Conservation (phyloP, 1,140 invertebrate species). For the Gonioctena quinquepunctata region DNA sequence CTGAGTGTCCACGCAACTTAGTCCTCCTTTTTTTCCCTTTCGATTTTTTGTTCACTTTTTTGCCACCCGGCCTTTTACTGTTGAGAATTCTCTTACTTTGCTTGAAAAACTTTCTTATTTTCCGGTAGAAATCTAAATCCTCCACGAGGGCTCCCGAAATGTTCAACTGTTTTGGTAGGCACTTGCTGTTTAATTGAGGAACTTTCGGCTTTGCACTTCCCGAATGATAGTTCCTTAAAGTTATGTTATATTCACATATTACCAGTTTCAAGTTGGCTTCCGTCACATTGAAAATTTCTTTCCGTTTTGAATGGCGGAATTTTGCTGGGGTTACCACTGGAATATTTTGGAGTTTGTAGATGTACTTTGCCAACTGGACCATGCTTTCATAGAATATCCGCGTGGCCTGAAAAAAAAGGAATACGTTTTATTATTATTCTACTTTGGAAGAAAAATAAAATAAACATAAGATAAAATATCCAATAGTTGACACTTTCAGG, state of each 20-base stretch:
- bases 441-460: no score
- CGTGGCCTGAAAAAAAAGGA: constrained; percentile 27
- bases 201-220: background rate
- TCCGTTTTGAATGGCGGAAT: constrained; percentile 17
- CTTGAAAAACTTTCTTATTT: constrained; percentile 26
- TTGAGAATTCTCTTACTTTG: constrained; percentile 19
- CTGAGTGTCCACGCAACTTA: background rate
- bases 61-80: constrained; percentile 7
- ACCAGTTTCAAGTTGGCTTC: constrained; percentile 21
- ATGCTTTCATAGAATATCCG: constrained; percentile 26
- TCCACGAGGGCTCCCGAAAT: constrained; percentile 13
- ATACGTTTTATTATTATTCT: background rate
- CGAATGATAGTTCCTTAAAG: background rate
- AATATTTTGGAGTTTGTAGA: constrained; percentile 19
- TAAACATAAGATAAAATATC: no score
- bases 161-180: constrained; percentile 18
- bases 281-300: constrained; percentile 20
- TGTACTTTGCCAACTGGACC: constrained; percentile 16
- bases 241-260: constrained; percentile 35
- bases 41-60: background rate
- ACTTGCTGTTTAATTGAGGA: background rate
- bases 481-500: no score
- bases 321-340: constrained; percentile 7
- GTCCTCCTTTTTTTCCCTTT: background rate
- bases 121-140: constrained; percentile 32